A percentile compares a stretch with the other conserved stretches of the same genome.
Conservation (phyloP, 1,140 invertebrate species). For the Zophobas morio region DNA sequence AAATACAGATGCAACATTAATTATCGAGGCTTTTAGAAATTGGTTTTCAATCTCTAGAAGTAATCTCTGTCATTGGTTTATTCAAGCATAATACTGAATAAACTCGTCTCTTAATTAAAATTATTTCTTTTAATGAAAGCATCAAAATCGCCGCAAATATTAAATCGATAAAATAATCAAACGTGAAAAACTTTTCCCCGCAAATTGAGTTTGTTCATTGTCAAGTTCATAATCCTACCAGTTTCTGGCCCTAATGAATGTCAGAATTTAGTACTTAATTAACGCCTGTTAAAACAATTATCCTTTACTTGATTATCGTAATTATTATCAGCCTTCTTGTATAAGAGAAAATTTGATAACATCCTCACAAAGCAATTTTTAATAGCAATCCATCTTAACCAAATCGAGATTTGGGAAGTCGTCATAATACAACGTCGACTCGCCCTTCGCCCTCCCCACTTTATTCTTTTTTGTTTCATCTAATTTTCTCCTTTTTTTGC, state of each 20-base stretch:
- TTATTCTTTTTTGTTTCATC: background rate
- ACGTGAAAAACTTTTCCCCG: slow-evolving; percentile 12
- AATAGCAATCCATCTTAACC: background rate
- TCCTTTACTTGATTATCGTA: slow-evolving; percentile 36
- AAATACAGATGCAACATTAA: background rate
- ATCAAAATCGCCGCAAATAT: slow-evolving; percentile 2
- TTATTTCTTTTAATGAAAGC: background rate
- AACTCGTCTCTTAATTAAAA: background rate
- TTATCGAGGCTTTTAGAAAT: background rate
- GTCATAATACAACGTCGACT: background rate
- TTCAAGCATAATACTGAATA: background rate
- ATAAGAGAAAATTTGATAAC: slow-evolving; percentile 9
- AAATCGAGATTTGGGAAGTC: background rate
- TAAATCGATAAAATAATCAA: slow-evolving; percentile 6
- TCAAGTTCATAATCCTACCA: slow-evolving; percentile 37
- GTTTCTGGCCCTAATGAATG: slow-evolving; percentile 29
- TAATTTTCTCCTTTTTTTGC: slow-evolving; percentile 1
- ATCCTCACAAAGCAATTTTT: slow-evolving; percentile 17
- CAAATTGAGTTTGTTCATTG: slow-evolving; percentile 26
- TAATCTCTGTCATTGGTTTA: background rate
- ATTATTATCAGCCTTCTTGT: slow-evolving; percentile 20
- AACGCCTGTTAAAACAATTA: slow-evolving; percentile 41
- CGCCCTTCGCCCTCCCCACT: too few species aligned
- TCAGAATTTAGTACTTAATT: slow-evolving; percentile 37
- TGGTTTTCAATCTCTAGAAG: background rate